Base-by-base conservation (phyloP, 2,888 invertebrate genomes). In the Imbricaverruca yamaguchii region DNA sequence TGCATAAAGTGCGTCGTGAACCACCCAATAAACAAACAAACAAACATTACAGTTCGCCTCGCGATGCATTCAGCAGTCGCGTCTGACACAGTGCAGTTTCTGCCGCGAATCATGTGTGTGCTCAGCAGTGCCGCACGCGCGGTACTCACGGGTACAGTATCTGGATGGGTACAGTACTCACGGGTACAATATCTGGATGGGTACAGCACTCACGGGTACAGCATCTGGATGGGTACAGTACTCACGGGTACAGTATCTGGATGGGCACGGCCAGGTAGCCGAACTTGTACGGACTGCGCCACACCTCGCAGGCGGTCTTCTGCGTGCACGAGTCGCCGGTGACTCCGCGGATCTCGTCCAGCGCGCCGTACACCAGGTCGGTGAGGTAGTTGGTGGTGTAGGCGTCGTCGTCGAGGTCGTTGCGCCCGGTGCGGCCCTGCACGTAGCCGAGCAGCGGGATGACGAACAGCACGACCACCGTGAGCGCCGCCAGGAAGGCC, bases 221-320 rank as follows among this genome's bases (percentile, higher is more conserved):
- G n/a, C n/a, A n/a, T n/a, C n/a, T n/a, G n/a, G n/a, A n/a, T n/a
- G n/a, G n/a, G 18, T 23, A 65, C 11, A 10, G 23, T 74, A 78
- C 78, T 78, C 78, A 86, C 86, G 85, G 85, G 80, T 86, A 86
- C 15, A 86, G 84, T 25, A 86, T 84, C 80, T 85, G 85, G 78
- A 86, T 81, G 25, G 85, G 84, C 57, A 85, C 83, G 10, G 85
- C 85, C 18, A 86, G 82, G 56, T 85, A 82, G n/a, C 86, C 86
- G 82, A 86, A 86, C 82, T 85, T 85, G 81, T 85, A 84, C 12
- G 86, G 86, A 74, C 85, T 85, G 81, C 85, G 85, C 82, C 86
- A 85, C 21, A 86, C 86, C 80, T 86, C 86, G 83, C 86, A 86
- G 56, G 86, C 85, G 69, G 84, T 85, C 80, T 86, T 82, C 81